Evolutionary conservation across 1,140 invertebrate genomes (phyloP), one percentile per base, ranked within the genome.

Genomic region (Megathymus violae): DNA sequence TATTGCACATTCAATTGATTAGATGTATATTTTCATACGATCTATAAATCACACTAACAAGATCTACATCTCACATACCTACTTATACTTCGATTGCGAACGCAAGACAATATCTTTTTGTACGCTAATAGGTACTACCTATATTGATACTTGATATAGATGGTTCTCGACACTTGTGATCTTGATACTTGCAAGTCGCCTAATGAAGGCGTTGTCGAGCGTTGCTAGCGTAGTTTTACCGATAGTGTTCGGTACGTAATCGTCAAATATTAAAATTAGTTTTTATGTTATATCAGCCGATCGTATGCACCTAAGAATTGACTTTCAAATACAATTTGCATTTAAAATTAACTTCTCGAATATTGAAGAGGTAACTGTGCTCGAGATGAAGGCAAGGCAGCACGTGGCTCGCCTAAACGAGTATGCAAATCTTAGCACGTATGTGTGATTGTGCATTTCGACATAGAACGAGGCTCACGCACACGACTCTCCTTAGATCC

Each of bases 331-430:
- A 80, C 67, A 63, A 84, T 84, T 82, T 80, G 81, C 78, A 85
- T 85, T 85, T 82, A 75, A 85, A 88, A 80, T 84, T 80, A 80
- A 82, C 76, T 78, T 78, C 76, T 82, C 78, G 79, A 84, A 85
- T 85, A 86, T 86, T 84, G 76, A 85, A 78, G 77, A 86, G 82
- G 68, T 85, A 85, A 85, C 82, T 84, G 82, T 83, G 77, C 69
- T 75, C 59, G 67, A 84, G 77, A 82, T 66, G 77, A 79, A 76
- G 72, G 64, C 64, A 43, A 61, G 56, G 51, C 70, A 77, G 82
- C 85, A 86, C 85, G 87, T 87, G 85, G 80, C 81, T 67, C 64
- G 70, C 78, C 76, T 75, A 75, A 69, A 74, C 85, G 52, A 69
- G 88, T 90, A 88, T 90, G 85, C 85, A 88, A 88, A 88, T 89